Base-by-base conservation (phyloP, 2,888 invertebrate species). In the Ceramica pisi region DNA sequence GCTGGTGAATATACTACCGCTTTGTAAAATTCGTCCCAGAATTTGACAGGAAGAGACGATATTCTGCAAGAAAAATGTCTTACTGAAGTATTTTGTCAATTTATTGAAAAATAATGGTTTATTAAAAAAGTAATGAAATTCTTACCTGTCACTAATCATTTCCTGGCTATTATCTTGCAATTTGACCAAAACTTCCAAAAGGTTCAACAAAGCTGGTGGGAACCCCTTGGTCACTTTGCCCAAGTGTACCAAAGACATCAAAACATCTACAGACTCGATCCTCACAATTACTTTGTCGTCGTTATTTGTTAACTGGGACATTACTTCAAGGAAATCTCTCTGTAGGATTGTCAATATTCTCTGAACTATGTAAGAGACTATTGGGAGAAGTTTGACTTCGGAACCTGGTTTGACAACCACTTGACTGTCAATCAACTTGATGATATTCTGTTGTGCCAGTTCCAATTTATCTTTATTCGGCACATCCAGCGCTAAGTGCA, bases 281-380 rank as follows among this genome's bases (percentile, higher is more conserved):
- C 48, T 71, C 3, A 77, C 23, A 38, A 60, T 44, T 6, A 75
- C n/a, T 6, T 78, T 71, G 1, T 78, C 80, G 21, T 81, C 81
- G 46, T 75, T 74, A 41, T 75, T 67, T 16, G 80, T 46, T n/a
- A 87, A 55, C 61, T 83, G 77, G 23, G 75, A 78, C 16, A 88
- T 55, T 5, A 94, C 78, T 48, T 87, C 81, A 12, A 88, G 73
- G 14, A 94, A 86, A 57, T 87, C 80, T 14, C 77, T 85, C 76
- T 92, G 90, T 41, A 94, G 64, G 35, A 94, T 73, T 68, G 85
- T 87, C 10, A 95, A 81, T 31, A 96, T 86, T 81, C 95, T 91
- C 71, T 94, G 91, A 55, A 96, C 89, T 10, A 96, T 87, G 71
- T 96, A 96, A 19, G 96, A 94, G 80, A 97, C 97, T 55, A 97